phyloP scores from a whole-genome alignment of 2,113 vertebrate species.

The Cyprinodon variegatus region DNA sequence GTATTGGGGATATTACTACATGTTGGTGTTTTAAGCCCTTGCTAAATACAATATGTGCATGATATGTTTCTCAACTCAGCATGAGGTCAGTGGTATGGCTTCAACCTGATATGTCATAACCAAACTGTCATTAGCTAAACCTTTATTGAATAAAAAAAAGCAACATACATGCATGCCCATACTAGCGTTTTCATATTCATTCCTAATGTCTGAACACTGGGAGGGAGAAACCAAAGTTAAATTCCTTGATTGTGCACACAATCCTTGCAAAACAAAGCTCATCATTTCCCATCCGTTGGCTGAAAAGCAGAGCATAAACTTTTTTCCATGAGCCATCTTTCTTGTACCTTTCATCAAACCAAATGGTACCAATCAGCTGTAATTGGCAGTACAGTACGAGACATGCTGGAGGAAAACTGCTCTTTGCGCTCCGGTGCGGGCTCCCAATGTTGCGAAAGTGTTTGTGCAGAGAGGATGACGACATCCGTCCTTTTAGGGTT shows the following conservation, averaged over 20 bases:
- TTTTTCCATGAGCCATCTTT: constrained; percentile 14
- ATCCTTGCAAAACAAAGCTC: constrained; percentile 1
- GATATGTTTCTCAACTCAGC: constrained; percentile 18
- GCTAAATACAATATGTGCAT: not conserved
- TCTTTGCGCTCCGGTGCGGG: constrained; percentile 37
- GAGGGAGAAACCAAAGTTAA: too few relatives aligned
- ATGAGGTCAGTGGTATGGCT: not conserved
- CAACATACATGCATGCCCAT: too few relatives aligned
- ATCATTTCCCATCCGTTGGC: constrained; percentile 46
- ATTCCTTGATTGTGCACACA: too few relatives aligned
- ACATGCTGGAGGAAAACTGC: constrained; percentile 5
- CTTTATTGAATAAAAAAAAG: too few relatives aligned
- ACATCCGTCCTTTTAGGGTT: constrained; percentile 69
- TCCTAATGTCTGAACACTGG: too few relatives aligned
- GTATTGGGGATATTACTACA: not conserved
- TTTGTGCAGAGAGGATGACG: constrained; percentile 58
- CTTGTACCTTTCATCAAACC: constrained; percentile 7
- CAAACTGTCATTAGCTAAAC: not conserved
- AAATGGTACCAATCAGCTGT: not conserved
- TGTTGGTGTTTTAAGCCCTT: not conserved
- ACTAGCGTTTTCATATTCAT: too few relatives aligned
- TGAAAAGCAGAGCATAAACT: constrained; percentile 50
- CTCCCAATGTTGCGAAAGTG: constrained; percentile 48
- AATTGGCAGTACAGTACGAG: not conserved
- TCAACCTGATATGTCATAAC: constrained; percentile 14